Base-by-base conservation (phyloP, 2,113 vertebrate genomes). In the Megaceryle torquata region DNA sequence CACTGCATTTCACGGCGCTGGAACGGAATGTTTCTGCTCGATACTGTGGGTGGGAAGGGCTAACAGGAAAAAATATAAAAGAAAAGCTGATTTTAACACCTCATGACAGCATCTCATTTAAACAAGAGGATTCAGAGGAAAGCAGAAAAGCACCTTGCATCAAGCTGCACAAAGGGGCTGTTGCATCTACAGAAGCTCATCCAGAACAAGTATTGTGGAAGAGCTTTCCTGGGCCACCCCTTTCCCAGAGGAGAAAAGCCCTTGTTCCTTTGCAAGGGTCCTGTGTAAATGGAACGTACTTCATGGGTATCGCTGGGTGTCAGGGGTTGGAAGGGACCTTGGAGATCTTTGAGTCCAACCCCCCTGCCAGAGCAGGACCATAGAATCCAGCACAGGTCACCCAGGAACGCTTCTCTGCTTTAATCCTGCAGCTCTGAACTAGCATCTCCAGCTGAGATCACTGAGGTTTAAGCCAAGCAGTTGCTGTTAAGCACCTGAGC, bases 1-100 rank as follows among this genome's bases (percentile, higher is more conserved):
- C 48, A 4, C 0, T 74, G 25, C 22, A 35, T 24, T 76, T 76
- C 21, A 20, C 1, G 1, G 4, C 16, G n/a, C 19, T n/a, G 6
- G 13, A 31, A 7, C 6, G 21, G 74, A 79, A 69, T 16, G 12
- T 28, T 87, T 61, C 53, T 16, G 4, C 43, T 75, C 60, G n/a
- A 68, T 15, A 12, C 4, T 31, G 29, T 14, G 43, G 24, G 44
- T 1, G 44, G 21, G 64, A 29, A 67, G 10, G 6, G 10, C n/a
- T 53, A 48, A 39, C 46, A 9, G 5, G 22, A 67, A 63, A 50
- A 22, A 50, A 50, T 13, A 24, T 50, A 31, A 63, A 6, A 57
- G 13, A 51, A 81, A 77, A 75, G 2, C 3, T 21, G 35, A 17
- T 37, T 74, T 68, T 50, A 59, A 89, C 84, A 74, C 15, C 59